Conservation (phyloP, 2,888 invertebrate genomes). For the Eilema caniola region DNA sequence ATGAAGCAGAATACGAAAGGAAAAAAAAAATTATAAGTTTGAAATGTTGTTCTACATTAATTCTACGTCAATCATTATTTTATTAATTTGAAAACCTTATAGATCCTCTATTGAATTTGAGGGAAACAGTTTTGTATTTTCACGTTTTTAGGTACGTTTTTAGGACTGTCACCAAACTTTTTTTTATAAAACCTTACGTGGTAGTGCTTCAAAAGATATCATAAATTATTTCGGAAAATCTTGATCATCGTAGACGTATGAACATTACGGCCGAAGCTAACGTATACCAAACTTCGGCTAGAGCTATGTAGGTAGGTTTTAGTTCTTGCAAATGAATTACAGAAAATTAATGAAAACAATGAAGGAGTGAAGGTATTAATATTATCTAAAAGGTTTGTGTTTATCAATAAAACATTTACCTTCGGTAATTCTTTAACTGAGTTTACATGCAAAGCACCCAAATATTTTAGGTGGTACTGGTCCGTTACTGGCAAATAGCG, state of each 20-base stretch:
- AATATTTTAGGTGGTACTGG: conserved; percentile 59
- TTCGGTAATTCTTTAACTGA: conserved; percentile 50
- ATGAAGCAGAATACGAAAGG: too few species aligned
- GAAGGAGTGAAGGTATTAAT: too few species aligned
- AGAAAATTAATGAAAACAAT: neutral
- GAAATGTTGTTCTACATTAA: too few species aligned
- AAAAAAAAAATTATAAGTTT: too few species aligned
- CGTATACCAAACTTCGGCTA: conserved; percentile 33
- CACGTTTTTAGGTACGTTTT: conserved; percentile 38
- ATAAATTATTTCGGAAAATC: too few species aligned
- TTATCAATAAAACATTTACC: conserved; percentile 36
- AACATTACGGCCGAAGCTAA: conserved; percentile 39
- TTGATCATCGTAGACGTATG: too few species aligned
- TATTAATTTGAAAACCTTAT: too few species aligned
- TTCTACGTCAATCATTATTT: too few species aligned
- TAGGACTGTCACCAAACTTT: conserved; percentile 26
- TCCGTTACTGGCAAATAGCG: conserved; percentile 54
- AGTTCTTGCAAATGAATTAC: conserved; percentile 9
- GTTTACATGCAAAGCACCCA: conserved; percentile 55
- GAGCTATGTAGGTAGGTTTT: conserved; percentile 22
- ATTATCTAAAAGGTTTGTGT: too few species aligned
- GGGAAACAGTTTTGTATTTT: conserved; percentile 32
- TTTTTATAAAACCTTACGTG: conserved; percentile 44
- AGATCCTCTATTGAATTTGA: conserved; percentile 42
- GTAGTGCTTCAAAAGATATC: conserved; percentile 25